Base-by-base conservation (phyloP, 2,888 invertebrate genomes). In the Athalia rosae region DNA sequence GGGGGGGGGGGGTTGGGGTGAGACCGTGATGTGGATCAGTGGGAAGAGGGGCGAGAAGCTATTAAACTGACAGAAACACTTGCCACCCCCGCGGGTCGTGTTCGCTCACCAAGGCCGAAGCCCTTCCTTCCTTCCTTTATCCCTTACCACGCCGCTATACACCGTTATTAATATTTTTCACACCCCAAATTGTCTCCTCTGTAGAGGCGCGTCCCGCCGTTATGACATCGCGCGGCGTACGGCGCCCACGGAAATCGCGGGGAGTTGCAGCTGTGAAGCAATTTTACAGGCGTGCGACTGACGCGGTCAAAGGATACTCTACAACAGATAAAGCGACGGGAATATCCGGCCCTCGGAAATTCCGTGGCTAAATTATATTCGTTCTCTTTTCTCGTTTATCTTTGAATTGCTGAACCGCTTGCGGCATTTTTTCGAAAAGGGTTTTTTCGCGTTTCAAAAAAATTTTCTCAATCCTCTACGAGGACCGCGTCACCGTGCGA, bases 1-100 rank as follows among this genome's bases (percentile, higher is more conserved):
- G 53, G 48, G 50, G 64, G 45, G n/a, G n/a, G n/a, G n/a, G 53
- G 53, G 28, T 28, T 28, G 28, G 28, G 28, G 28, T 28, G 28
- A 28, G 28, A 28, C 28, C 28, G 28, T 28, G 28, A 28, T 53
- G 53, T 69, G 69, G 53, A 58, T 64, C 59, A 61, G 62, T 50
- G 61, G 61, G 74, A 61, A 62, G 41, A 58, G 62, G 76, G 80
- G 87, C 85, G 87, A 87, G 88, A 89, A 89, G 89, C 89, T 89
- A 90, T 90, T 90, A 90, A 90, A 90, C 89, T 90, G 89, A 90
- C 89, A 90, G 89, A 89, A 89, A 89, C 89, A 89, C 89, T 89
- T 89, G 89, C 89, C 89, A 88, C 87, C 89, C 89, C 87, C 83
- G 83, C 83, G 83, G 83, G 59, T 66, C 83, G 83, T 80, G 82